Evolutionary conservation across 2,888 invertebrate species (phyloP).

Genomic region (Heteropelma amictum): DNA sequence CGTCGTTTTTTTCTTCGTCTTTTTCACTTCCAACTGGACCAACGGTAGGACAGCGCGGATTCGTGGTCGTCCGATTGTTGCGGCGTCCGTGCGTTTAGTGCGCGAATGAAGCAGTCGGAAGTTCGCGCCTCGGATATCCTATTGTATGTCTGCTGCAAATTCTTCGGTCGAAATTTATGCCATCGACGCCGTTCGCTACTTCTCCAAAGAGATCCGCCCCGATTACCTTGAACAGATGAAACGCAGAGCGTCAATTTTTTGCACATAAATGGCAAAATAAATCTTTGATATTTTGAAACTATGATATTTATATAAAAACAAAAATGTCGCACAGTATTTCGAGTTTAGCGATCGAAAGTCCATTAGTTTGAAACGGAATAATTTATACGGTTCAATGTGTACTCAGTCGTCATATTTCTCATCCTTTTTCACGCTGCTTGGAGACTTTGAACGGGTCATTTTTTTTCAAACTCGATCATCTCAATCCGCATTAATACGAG

Average conservation of each 20-base stretch:
- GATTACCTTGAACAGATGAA: constrained; percentile 38
- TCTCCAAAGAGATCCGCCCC: constrained; percentile 38
- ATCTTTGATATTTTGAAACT: background rate
- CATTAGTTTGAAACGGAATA: too few species aligned
- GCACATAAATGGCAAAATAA: background rate
- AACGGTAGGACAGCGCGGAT: constrained; percentile 16
- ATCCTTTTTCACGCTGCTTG: too few species aligned
- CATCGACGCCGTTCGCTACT: constrained; percentile 16
- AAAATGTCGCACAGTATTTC: too few species aligned
- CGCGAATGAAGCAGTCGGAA: constrained; percentile 13
- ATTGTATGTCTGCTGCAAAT: constrained; percentile 29
- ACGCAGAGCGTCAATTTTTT: background rate
- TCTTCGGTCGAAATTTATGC: constrained; percentile 30
- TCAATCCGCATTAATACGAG: too few species aligned
- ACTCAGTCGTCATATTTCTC: too few species aligned
- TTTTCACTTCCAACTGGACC: constrained; percentile 17
- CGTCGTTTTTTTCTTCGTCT: background rate
- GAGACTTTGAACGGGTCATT: too few species aligned
- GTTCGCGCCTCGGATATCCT: constrained; percentile 42
- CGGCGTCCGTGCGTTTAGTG: constrained; percentile 11
- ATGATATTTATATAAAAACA: too few species aligned
- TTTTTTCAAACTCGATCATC: too few species aligned
- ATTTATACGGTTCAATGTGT: too few species aligned
- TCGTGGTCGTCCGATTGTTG: constrained; percentile 7
- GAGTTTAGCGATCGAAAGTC: too few species aligned